Conservation (phyloP, 2,113 vertebrate species). For the Melanocharis versteri region DNA sequence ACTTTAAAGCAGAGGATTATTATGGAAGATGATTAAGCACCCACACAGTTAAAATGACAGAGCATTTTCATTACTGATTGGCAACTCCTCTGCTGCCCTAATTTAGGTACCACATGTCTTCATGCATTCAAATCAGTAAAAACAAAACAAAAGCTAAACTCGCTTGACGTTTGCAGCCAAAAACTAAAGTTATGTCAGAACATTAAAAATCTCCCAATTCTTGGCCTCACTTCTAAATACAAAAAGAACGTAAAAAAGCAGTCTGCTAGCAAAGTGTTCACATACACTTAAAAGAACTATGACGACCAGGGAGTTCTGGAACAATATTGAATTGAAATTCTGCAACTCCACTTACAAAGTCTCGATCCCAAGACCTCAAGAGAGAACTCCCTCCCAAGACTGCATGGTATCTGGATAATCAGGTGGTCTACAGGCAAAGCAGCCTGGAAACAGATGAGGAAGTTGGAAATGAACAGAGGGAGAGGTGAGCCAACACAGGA, state of each 20-base stretch:
- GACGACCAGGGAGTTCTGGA: background rate
- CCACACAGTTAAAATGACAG: conserved; percentile 17
- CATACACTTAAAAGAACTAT: background rate
- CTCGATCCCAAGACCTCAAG: background rate
- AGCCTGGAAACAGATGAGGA: background rate
- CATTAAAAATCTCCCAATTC: background rate
- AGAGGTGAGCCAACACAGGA: background rate
- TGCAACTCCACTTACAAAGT: background rate
- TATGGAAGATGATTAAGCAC: conserved; percentile 9
- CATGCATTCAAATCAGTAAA: background rate
- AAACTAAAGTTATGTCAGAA: background rate
- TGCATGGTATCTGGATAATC: background rate
- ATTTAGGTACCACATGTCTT: conserved; percentile 1
- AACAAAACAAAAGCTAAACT: conserved; percentile 36
- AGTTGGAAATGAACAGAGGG: background rate
- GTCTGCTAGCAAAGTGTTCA: background rate
- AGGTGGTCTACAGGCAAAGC: background rate
- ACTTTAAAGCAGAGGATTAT: conserved; percentile 11
- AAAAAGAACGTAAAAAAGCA: background rate
- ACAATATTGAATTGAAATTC: background rate
- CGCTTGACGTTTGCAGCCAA: background rate
- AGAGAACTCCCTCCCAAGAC: background rate
- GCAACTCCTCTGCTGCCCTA: conserved; percentile 16
- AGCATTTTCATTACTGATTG: background rate
- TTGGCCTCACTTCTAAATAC: background rate